Conservation (phyloP, 2,113 vertebrate genomes). For the Pholis gunnellus region DNA sequence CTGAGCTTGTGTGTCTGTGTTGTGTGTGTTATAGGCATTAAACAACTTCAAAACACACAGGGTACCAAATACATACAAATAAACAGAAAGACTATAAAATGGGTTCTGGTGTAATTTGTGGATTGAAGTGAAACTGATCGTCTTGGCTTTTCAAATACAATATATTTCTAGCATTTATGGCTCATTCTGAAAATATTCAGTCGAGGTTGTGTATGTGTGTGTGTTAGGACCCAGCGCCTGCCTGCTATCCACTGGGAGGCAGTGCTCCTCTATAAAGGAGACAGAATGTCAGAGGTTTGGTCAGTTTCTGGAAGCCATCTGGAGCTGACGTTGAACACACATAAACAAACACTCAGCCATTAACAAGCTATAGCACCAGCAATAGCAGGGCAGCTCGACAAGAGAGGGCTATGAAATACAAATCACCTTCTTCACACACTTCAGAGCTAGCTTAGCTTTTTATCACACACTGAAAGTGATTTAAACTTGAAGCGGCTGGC, state of each 20-base stretch:
- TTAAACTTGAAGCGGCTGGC: not conserved
- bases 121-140: not conserved
- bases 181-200: not conserved
- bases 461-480: not conserved
- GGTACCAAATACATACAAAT: not conserved
- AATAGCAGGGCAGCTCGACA: constrained; percentile 39
- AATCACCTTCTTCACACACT: constrained; percentile 8
- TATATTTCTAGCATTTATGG: not conserved
- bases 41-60: not conserved
- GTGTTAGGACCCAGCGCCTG: not conserved
- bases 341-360: constrained; percentile 55
- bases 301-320: constrained; percentile 65
- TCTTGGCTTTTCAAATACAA: not conserved
- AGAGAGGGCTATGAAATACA: constrained; percentile 35
- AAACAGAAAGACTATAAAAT: no score
- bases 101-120: not conserved
- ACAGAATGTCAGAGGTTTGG: constrained; percentile 48
- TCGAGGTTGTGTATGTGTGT: not conserved
- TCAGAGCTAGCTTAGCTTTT: constrained; percentile 1
- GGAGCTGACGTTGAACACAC: constrained; percentile 67
- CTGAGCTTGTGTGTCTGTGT: not conserved
- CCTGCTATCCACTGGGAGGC: constrained; percentile 59
- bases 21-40: not conserved
- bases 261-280: constrained; percentile 53
- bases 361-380: constrained; percentile 49